Evolutionary conservation across 2,797 vertebrate genomes (phyloP), one percentile per base, ranked within the genome.

Genomic region (Xiphophorus birchmanni): DNA sequence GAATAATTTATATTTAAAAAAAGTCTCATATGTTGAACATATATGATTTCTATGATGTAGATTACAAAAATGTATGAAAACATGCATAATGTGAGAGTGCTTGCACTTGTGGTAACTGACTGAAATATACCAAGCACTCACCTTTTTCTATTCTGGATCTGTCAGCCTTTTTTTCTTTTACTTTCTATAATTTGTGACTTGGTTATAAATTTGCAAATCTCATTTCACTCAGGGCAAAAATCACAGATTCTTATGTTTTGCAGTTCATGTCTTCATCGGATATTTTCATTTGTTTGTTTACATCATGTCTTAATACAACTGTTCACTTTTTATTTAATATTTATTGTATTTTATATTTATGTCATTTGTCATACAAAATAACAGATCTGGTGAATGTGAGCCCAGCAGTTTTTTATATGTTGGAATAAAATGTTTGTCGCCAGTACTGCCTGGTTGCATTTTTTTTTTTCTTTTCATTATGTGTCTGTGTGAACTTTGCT

Each of bases 301-400:
- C 93, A 91, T 86, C 44, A 82, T 50, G 90, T 95, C 93, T 94
- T 95, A 92, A 89, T 88, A 86, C 89, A 90, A 83, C 81, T 91
- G 91, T 92, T 79, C 67, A 86, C 87, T 88, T 54, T 89, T 90
- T 88, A 96, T 96, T 96, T 96, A 96, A 94, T 96, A 96, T 96
- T 96, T 96, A 96, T 96, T 95, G 84, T 82, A 85, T 93, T 91
- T 91, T 92, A 83, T 96, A 95, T 96, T 94, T 94, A 96, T 96
- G 94, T 92, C 23, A 93, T 94, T 95, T 92, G 84, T 92, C 90
- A 90, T 87, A 87, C 82, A 56, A 93, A 81, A 80, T 72, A 84
- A 85, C 69, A 83, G 69, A 73, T 80, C 76, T 90, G 84, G 82
- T 9, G 56, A 76, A 78, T 86, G 74, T 91, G 87, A 88, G 76